These are phyloP conservation scores for Falcaria lacertinaria DNA, from an alignment of 2,888 invertebrate genomes.

Conservation along the genomic window DNA sequence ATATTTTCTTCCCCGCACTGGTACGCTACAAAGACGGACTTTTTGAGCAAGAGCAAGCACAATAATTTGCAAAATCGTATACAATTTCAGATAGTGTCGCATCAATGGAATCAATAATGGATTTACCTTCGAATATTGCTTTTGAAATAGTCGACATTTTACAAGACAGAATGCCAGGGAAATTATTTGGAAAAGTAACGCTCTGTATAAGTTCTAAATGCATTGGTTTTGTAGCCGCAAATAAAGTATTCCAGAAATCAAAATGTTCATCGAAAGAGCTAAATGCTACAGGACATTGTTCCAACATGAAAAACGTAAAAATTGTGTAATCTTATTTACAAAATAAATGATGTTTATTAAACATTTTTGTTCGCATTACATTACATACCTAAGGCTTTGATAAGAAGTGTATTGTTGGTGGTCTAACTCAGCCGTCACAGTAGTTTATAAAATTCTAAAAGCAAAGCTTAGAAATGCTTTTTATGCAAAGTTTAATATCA, in stretches of 20 bases:
- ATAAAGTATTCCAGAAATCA: constrained; percentile 54
- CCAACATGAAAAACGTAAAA: constrained; percentile 45
- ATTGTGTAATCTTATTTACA: constrained; percentile 30
- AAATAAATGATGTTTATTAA: constrained; percentile 33
- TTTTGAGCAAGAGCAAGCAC: too few species aligned
- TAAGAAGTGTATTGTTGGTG: constrained; percentile 15
- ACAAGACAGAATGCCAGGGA: constrained; percentile 61
- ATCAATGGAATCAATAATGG: constrained; percentile 63
- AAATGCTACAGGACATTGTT: constrained; percentile 52
- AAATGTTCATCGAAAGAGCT: constrained; percentile 58
- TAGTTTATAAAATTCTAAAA: background rate
- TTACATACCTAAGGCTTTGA: constrained; percentile 14
- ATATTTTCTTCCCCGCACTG: too few species aligned
- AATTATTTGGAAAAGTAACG: constrained; percentile 63
- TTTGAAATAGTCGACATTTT: constrained; percentile 66
- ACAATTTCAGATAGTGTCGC: constrained; percentile 57
- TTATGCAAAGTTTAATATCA: constrained; percentile 10
- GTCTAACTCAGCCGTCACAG: constrained; percentile 4
- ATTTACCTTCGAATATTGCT: constrained; percentile 62
- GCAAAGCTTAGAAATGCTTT: background rate
- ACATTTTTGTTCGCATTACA: constrained; percentile 31
- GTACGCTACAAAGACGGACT: too few species aligned
- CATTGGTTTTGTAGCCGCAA: constrained; percentile 49
- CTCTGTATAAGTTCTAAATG: constrained; percentile 64
- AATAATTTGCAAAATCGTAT: constrained; percentile 4